Percentiles rank a stretch among this genome's conserved stretches.
Evolutionary conservation across 1,140 invertebrate species (phyloP).

Genomic region (Luehdorfia chinensis): DNA sequence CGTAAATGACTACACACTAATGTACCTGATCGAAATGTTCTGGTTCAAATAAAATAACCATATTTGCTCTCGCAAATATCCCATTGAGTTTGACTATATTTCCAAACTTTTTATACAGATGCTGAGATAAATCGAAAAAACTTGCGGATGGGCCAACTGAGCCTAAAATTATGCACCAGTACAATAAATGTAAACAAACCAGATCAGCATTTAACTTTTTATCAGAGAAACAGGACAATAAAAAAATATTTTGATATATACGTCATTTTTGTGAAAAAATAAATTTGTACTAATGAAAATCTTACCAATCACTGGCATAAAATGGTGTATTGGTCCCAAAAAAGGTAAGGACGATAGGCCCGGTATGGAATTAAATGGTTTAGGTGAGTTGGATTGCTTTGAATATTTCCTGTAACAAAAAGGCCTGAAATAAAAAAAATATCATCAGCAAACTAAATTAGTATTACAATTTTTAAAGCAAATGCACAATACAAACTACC

Average conservation of each 20-base stretch:
- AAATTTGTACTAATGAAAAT: too few relatives aligned
- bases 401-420: slow-evolving; percentile 8
- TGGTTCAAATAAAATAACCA: slow-evolving; percentile 51
- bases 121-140: slow-evolving; percentile 34
- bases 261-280: neutral
- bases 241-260: too few relatives aligned
- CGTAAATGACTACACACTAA: neutral
- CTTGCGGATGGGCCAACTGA: slow-evolving; percentile 38
- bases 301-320: slow-evolving; percentile 48
- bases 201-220: too few relatives aligned
- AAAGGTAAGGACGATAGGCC: slow-evolving; percentile 46
- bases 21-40: slow-evolving; percentile 55
- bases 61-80: slow-evolving; percentile 36
- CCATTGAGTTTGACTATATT: slow-evolving; percentile 46
- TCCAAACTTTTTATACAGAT: slow-evolving; percentile 42
- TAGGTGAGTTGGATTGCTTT: slow-evolving; percentile 18
- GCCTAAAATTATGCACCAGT: slow-evolving; percentile 27
- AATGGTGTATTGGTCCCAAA: slow-evolving; percentile 53
- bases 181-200: slow-evolving; percentile 1
- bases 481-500: too few relatives aligned
- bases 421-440: neutral
- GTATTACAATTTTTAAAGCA: too few relatives aligned
- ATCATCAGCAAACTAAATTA: neutral
- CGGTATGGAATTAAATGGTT: slow-evolving; percentile 49
- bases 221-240: too few relatives aligned